These are phyloP conservation scores for Hippocampus zosterae DNA, from an alignment of 2,113 vertebrate genomes.

Conservation along the genomic window DNA sequence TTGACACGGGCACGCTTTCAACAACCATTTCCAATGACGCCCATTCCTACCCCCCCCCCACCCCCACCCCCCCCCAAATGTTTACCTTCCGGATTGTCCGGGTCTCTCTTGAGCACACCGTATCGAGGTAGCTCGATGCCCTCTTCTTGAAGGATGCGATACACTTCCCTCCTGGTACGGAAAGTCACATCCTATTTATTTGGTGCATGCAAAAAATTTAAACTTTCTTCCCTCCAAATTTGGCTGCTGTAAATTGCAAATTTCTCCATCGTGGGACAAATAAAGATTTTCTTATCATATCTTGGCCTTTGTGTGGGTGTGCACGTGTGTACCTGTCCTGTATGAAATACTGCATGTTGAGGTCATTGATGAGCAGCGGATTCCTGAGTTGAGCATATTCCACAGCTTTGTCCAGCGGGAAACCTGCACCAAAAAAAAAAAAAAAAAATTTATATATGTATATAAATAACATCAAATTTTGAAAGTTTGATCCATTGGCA, in stretches of 20 bases:
- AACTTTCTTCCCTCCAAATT: too few relatives aligned
- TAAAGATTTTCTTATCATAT: too few relatives aligned
- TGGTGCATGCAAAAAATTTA: not conserved
- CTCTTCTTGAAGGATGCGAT: conserved; percentile 92
- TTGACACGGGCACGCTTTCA: conserved; percentile 30
- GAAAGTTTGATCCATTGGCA: not conserved
- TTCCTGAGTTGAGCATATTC: conserved; percentile 91
- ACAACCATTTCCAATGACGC: not conserved
- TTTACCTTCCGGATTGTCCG: conserved; percentile 85
- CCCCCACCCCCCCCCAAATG: not conserved
- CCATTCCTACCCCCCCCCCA: not conserved
- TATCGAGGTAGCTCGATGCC: conserved; percentile 94
- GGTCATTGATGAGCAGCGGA: conserved; percentile 92
- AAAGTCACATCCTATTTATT: not conserved
- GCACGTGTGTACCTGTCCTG: conserved; percentile 83
- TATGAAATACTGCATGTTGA: conserved; percentile 97
- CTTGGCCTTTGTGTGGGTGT: not conserved
- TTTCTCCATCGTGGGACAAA: too few relatives aligned
- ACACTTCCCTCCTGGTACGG: conserved; percentile 85
- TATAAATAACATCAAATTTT: not conserved
- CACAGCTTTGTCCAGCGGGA: conserved; percentile 94
- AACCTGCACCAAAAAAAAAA: conserved; percentile 72
- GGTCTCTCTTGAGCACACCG: conserved; percentile 90
- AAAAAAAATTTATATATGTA: too few relatives aligned
- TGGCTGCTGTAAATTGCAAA: too few relatives aligned